Evolutionary conservation across 2,113 vertebrate genomes (phyloP).

Genomic region (Ahaetulla prasina): DNA sequence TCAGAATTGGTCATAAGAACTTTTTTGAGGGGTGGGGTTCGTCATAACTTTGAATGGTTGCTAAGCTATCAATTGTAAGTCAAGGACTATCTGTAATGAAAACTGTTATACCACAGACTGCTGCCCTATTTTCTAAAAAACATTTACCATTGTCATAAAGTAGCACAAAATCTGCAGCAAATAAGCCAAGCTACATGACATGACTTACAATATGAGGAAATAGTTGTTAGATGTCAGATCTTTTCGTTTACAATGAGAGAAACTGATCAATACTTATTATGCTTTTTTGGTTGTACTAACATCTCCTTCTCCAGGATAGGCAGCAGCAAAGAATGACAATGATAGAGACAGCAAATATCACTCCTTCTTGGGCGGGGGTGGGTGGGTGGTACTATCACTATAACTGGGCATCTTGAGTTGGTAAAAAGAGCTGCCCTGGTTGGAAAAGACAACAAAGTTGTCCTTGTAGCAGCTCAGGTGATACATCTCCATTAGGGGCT

Average conservation of each 20-base stretch:
- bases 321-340: background rate
- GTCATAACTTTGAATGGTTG: background rate
- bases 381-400: background rate
- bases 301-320: background rate
- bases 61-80: background rate
- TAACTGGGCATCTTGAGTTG: background rate
- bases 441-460: background rate
- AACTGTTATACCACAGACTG: background rate
- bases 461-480: background rate
- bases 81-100: background rate
- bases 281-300: background rate
- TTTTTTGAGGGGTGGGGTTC: background rate
- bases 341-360: background rate
- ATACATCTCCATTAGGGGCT: constrained; percentile 28
- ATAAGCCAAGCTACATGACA: background rate
- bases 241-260: background rate
- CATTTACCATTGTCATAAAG: background rate
- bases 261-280: background rate
- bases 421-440: background rate
- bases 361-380: background rate
- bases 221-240: background rate
- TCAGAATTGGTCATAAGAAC: background rate
- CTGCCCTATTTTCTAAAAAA: background rate
- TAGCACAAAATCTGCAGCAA: background rate
- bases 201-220: background rate